Conservation (phyloP, 2,113 vertebrate genomes). For the Tamias sibiricus region DNA sequence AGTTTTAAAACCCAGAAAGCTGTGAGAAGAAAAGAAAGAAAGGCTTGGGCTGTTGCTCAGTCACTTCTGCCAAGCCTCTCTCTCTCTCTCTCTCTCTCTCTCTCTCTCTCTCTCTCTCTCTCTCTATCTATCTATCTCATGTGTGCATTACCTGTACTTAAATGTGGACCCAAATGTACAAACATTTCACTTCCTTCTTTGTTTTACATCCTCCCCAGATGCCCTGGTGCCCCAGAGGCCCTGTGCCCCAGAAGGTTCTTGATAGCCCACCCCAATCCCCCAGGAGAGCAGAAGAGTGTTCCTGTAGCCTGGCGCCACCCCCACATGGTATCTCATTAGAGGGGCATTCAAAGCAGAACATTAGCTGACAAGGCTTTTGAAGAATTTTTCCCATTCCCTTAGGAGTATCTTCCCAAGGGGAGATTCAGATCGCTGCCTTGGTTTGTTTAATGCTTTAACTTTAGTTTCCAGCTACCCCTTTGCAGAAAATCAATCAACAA, state of each 20-base stretch:
- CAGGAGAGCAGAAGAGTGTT: not conserved
- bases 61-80: not conserved
- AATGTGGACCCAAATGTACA: not conserved
- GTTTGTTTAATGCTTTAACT: conserved; percentile 41
- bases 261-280: not conserved
- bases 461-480: conserved; percentile 45
- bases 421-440: conserved; percentile 36
- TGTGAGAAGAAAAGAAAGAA: not conserved
- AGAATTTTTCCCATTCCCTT: conserved; percentile 21
- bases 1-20: not conserved
- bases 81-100: not conserved
- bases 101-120: not conserved
- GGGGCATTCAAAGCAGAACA: conserved; percentile 29
- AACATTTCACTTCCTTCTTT: not conserved
- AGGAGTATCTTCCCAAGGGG: conserved; percentile 47
- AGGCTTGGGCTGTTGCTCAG: not conserved
- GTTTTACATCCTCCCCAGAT: not conserved
- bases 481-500: conserved; percentile 76
- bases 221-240: not conserved
- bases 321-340: not conserved
- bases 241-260: not conserved
- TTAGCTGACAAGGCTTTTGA: conserved; percentile 51
- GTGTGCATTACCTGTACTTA: not conserved
- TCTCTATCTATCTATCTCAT: not conserved
- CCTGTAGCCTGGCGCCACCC: too few species aligned